Percentiles rank a stretch among this genome's conserved stretches.
These are phyloP conservation scores for Caenorhabditis virilis DNA, from an alignment of 2,888 invertebrate species.

Conservation along the genomic window DNA sequence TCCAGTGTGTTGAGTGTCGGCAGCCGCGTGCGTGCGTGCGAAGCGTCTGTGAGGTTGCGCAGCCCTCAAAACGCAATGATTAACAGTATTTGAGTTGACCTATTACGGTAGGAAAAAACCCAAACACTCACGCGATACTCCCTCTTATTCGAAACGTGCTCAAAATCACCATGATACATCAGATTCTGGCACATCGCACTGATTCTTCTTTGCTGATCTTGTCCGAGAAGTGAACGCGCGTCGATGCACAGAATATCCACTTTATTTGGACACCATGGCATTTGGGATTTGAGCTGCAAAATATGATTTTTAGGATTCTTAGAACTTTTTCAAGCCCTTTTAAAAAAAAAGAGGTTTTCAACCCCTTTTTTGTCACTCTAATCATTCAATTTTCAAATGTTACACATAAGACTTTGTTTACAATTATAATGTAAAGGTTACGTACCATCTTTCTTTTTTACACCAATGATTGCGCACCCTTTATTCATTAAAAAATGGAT, in stretches of 20 bases:
- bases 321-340: not conserved
- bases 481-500: no score
- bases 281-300: conserved; percentile 1
- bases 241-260: conserved; percentile 10
- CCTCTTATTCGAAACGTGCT: conserved; percentile 9
- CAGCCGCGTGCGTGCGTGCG: no score
- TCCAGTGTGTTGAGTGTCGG: no score
- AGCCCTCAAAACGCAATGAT: no score
- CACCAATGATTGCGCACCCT: no score
- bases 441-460: no score
- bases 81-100: not conserved
- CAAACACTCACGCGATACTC: conserved; percentile 6
- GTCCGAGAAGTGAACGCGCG: not conserved
- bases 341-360: no score
- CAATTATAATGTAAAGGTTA: no score
- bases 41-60: no score
- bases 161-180: conserved; percentile 14
- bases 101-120: not conserved
- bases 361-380: no score
- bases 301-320: not conserved
- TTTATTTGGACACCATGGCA: conserved; percentile 19
- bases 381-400: no score
- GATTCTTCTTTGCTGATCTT: conserved; percentile 13
- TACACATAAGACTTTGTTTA: no score
- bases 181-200: conserved; percentile 27